A percentile compares a stretch with the other conserved stretches of the same genome.
These are phyloP conservation scores for Coranthus polyacanthus DNA, from an alignment of 2,797 vertebrate species.

Conservation along the genomic window DNA sequence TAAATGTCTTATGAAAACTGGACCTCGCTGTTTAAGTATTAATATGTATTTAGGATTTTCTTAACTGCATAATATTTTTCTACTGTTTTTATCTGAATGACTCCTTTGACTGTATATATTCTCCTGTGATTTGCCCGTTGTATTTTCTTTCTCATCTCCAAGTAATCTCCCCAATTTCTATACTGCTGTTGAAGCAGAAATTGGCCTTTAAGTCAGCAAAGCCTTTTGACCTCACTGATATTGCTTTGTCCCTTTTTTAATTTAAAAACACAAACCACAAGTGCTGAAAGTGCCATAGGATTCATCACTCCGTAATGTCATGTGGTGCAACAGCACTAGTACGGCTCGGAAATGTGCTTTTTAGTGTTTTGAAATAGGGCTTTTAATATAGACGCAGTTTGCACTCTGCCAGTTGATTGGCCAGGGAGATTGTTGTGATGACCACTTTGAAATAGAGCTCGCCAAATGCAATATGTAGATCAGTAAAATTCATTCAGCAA, in stretches of 20 bases:
- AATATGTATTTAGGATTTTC: too few species aligned
- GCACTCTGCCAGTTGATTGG: background rate
- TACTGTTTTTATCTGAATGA: too few species aligned
- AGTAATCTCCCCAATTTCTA: background rate
- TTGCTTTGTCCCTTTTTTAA: constrained; percentile 7
- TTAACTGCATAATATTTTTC: too few species aligned
- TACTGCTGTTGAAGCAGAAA: background rate
- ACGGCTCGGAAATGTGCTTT: too few species aligned
- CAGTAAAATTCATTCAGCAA: background rate
- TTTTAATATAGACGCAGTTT: too few species aligned
- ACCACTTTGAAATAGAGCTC: background rate
- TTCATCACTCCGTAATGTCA: background rate
- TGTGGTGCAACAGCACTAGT: background rate
- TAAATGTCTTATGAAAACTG: too few species aligned
- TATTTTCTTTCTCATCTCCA: background rate
- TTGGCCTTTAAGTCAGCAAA: constrained; percentile 1
- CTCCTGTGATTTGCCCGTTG: background rate
- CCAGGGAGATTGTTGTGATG: background rate
- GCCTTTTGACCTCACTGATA: constrained; percentile 18
- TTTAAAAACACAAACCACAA: background rate
- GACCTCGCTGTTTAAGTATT: too few species aligned
- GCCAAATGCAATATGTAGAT: background rate
- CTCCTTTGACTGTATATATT: background rate
- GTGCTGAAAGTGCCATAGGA: background rate
- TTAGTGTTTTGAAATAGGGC: too few species aligned